Percentiles rank a stretch among this genome's conserved stretches.
Evolutionary conservation across 2,888 invertebrate genomes (phyloP).

Genomic region (Heteromurus nitidus): DNA sequence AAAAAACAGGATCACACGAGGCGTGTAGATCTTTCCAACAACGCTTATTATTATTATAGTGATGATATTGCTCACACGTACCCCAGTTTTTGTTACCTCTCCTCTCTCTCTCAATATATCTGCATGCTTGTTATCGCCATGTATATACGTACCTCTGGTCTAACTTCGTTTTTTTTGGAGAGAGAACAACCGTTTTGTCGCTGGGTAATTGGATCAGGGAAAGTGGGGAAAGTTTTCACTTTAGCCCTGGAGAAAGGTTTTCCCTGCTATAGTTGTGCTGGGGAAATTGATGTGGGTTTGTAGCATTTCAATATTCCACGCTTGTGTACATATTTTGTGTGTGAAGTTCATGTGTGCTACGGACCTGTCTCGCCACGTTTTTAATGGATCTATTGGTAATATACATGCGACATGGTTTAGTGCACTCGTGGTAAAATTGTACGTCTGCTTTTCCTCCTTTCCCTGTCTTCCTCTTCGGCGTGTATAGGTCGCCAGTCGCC

Average conservation of each 20-base stretch:
- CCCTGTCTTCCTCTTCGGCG: background rate
- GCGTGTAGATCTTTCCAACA: background rate
- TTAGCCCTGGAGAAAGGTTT: slow-evolving; percentile 53
- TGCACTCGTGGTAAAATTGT: background rate
- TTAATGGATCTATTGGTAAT: background rate
- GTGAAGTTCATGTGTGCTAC: background rate
- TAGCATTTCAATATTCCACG: slow-evolving; percentile 48
- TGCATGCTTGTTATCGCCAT: no score
- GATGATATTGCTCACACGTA: background rate
- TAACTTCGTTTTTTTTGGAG: slow-evolving; percentile 48
- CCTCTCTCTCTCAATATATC: slow-evolving; percentile 16
- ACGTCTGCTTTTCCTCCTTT: background rate
- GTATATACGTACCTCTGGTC: no score
- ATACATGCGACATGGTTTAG: background rate
- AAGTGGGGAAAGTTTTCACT: slow-evolving; percentile 65
- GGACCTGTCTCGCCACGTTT: background rate
- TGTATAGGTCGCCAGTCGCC: background rate
- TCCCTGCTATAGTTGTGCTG: slow-evolving; percentile 30
- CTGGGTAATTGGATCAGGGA: slow-evolving; percentile 65
- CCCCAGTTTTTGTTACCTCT: background rate
- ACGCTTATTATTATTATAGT: background rate
- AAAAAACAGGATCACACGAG: background rate
- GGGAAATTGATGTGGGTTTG: slow-evolving; percentile 57
- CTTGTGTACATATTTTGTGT: background rate
- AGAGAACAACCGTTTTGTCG: slow-evolving; percentile 65